Conservation (phyloP, 2,113 vertebrate species). For the Orthochromis indermauri region DNA sequence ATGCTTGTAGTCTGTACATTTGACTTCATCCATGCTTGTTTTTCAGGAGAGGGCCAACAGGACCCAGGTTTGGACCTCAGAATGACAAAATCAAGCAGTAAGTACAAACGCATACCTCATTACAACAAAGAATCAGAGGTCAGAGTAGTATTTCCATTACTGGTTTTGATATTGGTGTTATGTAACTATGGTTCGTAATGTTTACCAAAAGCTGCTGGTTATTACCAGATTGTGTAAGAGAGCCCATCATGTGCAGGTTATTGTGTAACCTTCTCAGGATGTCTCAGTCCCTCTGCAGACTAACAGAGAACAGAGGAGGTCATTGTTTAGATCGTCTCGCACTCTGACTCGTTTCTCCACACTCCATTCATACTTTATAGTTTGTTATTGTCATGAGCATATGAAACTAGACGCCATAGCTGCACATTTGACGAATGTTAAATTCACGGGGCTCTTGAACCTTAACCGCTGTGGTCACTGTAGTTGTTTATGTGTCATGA, state of each 20-base stretch:
- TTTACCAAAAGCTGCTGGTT: conserved; percentile 46
- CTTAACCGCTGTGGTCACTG: neutral
- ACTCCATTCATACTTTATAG: neutral
- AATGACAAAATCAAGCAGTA: conserved; percentile 97
- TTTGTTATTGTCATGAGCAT: neutral
- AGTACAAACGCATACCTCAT: conserved; percentile 61
- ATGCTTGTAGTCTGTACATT: neutral
- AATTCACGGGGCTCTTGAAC: neutral
- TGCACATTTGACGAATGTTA: neutral
- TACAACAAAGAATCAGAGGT: neutral
- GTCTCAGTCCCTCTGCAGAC: neutral
- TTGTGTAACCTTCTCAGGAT: conserved; percentile 29
- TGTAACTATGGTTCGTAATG: neutral
- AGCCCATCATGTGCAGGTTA: neutral
- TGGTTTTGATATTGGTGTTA: conserved; percentile 25
- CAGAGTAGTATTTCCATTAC: neutral
- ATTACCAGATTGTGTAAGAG: conserved; percentile 26
- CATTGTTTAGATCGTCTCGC: conserved; percentile 29
- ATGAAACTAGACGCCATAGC: conserved; percentile 1
- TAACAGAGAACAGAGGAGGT: conserved; percentile 20
- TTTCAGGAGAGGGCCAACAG: conserved; percentile 88
- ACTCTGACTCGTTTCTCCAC: neutral
- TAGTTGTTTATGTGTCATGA: neutral
- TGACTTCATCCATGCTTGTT: neutral
- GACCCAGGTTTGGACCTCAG: conserved; percentile 89